Conservation (phyloP, 1,140 invertebrate species). For the Conus ventricosus region DNA sequence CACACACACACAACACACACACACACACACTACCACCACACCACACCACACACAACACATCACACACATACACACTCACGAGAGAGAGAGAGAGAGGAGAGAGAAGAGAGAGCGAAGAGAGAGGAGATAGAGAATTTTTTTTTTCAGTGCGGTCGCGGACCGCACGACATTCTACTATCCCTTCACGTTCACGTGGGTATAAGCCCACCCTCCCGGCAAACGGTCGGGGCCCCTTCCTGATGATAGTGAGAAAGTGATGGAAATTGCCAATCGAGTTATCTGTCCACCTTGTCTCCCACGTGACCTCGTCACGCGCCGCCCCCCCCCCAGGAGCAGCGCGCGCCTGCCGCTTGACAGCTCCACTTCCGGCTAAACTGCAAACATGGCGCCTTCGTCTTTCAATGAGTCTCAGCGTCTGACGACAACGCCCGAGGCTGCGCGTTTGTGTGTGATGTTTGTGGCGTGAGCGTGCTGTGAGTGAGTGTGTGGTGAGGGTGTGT, state of each 20-base stretch:
- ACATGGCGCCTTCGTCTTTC: conserved; percentile 6
- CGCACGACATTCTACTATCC: neutral
- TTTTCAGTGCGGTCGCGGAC: neutral
- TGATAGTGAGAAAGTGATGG: conserved; percentile 13
- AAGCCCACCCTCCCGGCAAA: neutral
- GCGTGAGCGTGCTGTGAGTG: too few species aligned
- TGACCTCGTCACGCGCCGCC: conserved; percentile 12
- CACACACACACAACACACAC: too few species aligned
- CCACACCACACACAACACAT: neutral
- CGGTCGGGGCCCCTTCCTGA: neutral
- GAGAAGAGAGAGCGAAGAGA: too few species aligned
- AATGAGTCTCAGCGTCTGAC: neutral
- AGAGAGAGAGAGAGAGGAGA: neutral
- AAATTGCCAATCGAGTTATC: conserved; percentile 39
- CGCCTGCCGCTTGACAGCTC: conserved; percentile 21
- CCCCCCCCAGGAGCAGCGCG: conserved; percentile 19
- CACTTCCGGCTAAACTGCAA: conserved; percentile 22
- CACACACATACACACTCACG: neutral
- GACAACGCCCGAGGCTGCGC: neutral
- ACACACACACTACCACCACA: too few species aligned
- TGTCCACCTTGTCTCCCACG: conserved; percentile 31
- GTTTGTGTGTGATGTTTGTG: too few species aligned
- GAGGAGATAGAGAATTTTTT: too few species aligned
- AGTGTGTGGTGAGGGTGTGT: too few species aligned
- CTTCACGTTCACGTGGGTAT: neutral